Evolutionary conservation across 1,140 invertebrate genomes (phyloP).

Genomic region (Aethina tumida): DNA sequence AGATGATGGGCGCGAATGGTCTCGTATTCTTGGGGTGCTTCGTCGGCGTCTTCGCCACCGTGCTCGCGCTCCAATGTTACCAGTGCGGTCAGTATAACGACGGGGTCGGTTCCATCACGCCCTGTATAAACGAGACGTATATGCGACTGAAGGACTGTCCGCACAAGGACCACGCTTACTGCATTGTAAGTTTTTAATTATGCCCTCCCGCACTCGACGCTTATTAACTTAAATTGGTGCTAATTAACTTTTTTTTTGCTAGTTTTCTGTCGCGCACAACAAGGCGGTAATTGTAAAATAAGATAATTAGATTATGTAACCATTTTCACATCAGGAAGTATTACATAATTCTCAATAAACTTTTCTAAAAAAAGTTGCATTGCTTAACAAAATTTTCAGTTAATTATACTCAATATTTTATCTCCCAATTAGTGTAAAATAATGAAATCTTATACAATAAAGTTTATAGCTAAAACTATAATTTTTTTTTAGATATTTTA

Average conservation of each 20-base stretch:
- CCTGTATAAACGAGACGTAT: constrained; percentile 63
- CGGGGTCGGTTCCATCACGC: constrained; percentile 69
- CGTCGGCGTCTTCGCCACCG: constrained; percentile 10
- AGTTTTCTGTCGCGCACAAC: too few relatives aligned
- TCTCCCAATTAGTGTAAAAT: too few relatives aligned
- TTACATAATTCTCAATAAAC: too few relatives aligned
- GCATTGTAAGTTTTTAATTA: constrained; percentile 52
- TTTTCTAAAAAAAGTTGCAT: neutral
- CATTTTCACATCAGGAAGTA: too few relatives aligned
- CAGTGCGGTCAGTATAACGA: constrained; percentile 72
- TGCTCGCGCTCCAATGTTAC: constrained; percentile 53
- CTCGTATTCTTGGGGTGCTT: constrained; percentile 13
- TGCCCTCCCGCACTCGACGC: neutral
- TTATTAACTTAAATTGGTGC: neutral
- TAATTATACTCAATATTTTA: too few relatives aligned
- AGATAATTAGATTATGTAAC: too few relatives aligned
- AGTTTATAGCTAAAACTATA: too few relatives aligned
- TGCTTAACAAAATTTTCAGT: neutral
- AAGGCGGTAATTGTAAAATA: too few relatives aligned
- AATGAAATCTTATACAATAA: too few relatives aligned
- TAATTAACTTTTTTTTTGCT: too few relatives aligned
- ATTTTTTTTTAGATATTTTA: too few relatives aligned
- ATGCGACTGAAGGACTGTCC: constrained; percentile 57
- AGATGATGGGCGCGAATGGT: constrained; percentile 11
- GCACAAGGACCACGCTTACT: constrained; percentile 47